These are phyloP conservation scores for Aphrocallistes beatrix DNA, from an alignment of 37 sponge, comb jelly and placozoan species.

Conservation along the genomic window DNA sequence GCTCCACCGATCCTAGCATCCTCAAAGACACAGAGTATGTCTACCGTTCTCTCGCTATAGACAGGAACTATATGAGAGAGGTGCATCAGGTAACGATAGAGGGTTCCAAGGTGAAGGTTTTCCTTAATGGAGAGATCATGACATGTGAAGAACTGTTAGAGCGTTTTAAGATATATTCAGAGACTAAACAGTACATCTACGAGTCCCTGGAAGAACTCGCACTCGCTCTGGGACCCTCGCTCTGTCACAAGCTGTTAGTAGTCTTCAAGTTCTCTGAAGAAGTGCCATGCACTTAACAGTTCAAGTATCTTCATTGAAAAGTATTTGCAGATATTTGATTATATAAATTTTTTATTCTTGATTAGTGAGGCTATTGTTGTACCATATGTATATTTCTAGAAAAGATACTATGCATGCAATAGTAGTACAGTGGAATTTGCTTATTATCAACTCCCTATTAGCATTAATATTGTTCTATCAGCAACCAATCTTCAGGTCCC, in stretches of 20 bases:
- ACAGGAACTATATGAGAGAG: neutral
- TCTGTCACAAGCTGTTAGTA: neutral
- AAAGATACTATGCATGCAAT: neutral
- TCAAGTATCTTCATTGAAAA: too few relatives aligned
- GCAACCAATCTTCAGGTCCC: too few relatives aligned
- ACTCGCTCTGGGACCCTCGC: neutral
- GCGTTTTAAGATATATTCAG: neutral
- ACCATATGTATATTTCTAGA: neutral
- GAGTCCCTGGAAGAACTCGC: neutral
- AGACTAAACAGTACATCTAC: neutral
- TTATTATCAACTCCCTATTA: neutral
- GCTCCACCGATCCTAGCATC: neutral
- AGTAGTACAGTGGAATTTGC: neutral
- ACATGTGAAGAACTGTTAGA: neutral
- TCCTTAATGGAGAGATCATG: neutral
- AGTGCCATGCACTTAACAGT: neutral
- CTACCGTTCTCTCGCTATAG: neutral
- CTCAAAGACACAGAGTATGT: neutral
- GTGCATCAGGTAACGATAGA: neutral
- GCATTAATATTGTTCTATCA: neutral
- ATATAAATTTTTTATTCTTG: too few relatives aligned
- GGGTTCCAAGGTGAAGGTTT: neutral
- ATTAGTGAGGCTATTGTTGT: too few relatives aligned
- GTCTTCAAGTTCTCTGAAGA: neutral
- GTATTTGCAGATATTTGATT: too few relatives aligned